Percentiles rank a stretch among this genome's conserved stretches.
Evolutionary conservation across 2,113 vertebrate genomes (phyloP).

Genomic region (Centrocercus urophasianus): DNA sequence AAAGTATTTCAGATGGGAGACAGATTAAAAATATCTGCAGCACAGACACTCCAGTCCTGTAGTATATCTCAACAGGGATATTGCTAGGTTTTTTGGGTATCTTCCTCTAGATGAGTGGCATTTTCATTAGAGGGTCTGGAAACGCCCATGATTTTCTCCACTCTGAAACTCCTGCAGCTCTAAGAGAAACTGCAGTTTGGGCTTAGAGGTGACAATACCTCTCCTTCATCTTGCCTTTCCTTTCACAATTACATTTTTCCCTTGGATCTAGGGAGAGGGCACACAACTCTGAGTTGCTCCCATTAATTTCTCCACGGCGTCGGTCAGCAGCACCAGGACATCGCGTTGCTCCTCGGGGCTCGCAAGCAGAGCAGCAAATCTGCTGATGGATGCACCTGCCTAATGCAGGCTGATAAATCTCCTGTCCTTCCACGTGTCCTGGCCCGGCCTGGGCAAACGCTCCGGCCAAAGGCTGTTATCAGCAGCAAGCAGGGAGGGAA

Average conservation of each 20-base stretch:
- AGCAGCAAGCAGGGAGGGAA: not conserved
- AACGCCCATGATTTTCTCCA: accelerated
- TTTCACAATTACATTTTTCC: not conserved
- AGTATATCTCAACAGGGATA: not conserved
- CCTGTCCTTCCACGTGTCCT: not conserved
- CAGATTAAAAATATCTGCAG: not conserved
- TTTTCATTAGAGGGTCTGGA: not conserved
- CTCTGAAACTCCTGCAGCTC: not conserved
- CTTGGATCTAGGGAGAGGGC: not conserved
- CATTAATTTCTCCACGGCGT: not conserved
- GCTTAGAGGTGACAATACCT: not conserved
- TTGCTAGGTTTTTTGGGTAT: not conserved
- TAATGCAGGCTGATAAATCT: not conserved
- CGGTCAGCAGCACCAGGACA: not conserved
- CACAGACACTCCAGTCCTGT: not conserved
- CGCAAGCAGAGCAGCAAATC: not conserved
- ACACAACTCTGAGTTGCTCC: accelerated
- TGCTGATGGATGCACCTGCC: not conserved
- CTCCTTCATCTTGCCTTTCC: not conserved
- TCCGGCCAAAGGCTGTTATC: not conserved
- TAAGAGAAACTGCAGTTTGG: not conserved
- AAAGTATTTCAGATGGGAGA: constrained; percentile 2
- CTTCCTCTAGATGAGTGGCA: not conserved
- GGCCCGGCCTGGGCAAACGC: not conserved
- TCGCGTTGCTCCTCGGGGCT: not conserved